A percentile compares a stretch with the other conserved stretches of the same genome.
These are phyloP conservation scores for Panagrolaimus sp. DNA, from an alignment of 1,140 invertebrate species.

Conservation along the genomic window DNA sequence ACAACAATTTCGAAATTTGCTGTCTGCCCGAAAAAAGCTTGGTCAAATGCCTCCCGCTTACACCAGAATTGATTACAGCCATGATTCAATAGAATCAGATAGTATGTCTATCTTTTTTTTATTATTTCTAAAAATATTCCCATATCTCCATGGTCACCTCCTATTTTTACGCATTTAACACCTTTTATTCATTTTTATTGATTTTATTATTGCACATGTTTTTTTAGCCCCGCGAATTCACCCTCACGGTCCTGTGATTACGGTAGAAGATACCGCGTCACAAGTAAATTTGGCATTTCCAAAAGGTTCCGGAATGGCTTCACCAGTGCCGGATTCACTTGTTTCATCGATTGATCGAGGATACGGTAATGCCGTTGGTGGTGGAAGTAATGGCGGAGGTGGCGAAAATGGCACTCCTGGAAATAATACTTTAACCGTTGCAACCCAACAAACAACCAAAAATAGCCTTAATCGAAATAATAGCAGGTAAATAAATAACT, in stretches of 20 bases:
- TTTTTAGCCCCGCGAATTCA: conserved; percentile 12
- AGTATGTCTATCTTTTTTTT: neutral
- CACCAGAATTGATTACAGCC: conserved; percentile 54
- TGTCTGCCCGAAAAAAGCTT: conserved; percentile 55
- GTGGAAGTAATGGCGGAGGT: too few species aligned
- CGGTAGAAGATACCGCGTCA: conserved; percentile 51
- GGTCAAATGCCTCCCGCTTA: conserved; percentile 57
- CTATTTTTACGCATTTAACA: neutral
- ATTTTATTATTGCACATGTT: too few species aligned
- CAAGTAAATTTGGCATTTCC: conserved; percentile 33
- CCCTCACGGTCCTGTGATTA: conserved; percentile 42
- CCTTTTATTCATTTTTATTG: too few species aligned
- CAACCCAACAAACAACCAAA: conserved; percentile 22
- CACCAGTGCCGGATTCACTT: conserved; percentile 2
- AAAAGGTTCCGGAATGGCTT: conserved; percentile 15
- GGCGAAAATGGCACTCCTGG: conserved; percentile 12
- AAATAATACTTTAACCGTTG: conserved; percentile 23
- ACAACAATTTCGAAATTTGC: conserved; percentile 52
- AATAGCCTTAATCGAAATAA: conserved; percentile 35
- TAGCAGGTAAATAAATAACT: conserved; percentile 25
- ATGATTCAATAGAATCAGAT: conserved; percentile 51
- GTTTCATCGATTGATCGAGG: conserved; percentile 22
- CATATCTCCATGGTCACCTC: too few species aligned
- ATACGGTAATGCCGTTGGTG: neutral
- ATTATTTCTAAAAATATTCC: neutral